Evolutionary conservation across 2,888 invertebrate genomes (phyloP).

Genomic region (Microchrysa polita): DNA sequence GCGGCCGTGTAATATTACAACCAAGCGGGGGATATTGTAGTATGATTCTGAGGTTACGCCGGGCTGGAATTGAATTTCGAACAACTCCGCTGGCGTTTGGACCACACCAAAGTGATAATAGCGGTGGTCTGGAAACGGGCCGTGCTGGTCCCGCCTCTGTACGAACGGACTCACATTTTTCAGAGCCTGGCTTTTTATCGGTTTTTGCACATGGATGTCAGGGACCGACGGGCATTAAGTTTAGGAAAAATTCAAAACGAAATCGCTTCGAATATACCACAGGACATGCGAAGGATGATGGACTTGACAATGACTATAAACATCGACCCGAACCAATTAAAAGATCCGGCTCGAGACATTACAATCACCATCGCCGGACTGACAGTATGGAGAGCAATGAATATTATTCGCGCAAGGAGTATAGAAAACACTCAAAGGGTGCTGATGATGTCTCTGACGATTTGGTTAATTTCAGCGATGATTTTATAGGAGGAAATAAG

Average conservation of each 20-base stretch:
- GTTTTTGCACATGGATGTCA: conserved; percentile 87
- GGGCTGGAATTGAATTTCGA: conserved; percentile 82
- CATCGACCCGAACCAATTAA: not conserved
- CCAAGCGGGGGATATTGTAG: conserved; percentile 71
- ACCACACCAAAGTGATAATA: not conserved
- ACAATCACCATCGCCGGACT: not conserved
- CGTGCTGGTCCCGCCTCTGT: conserved; percentile 58
- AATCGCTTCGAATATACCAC: conserved; percentile 54
- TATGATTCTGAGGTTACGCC: conserved; percentile 79
- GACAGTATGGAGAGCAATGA: not conserved
- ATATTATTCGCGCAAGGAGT: not conserved
- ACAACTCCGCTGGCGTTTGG: conserved; percentile 69
- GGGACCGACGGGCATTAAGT: conserved; percentile 60
- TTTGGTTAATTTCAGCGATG: conserved; percentile 58
- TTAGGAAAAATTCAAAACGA: conserved; percentile 61
- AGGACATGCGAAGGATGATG: not conserved
- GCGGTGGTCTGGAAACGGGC: not conserved
- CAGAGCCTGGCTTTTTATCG: conserved; percentile 85
- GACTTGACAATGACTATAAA: not conserved
- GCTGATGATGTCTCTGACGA: conserved; percentile 49
- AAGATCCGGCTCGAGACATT: conserved; percentile 1
- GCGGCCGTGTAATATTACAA: conserved; percentile 75
- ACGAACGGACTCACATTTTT: conserved; percentile 83
- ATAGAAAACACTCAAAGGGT: not conserved
- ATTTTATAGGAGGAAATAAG: conserved; percentile 54